Base-by-base conservation (phyloP, 2,797 vertebrate species). In the Hypotaenidia philippensis region DNA sequence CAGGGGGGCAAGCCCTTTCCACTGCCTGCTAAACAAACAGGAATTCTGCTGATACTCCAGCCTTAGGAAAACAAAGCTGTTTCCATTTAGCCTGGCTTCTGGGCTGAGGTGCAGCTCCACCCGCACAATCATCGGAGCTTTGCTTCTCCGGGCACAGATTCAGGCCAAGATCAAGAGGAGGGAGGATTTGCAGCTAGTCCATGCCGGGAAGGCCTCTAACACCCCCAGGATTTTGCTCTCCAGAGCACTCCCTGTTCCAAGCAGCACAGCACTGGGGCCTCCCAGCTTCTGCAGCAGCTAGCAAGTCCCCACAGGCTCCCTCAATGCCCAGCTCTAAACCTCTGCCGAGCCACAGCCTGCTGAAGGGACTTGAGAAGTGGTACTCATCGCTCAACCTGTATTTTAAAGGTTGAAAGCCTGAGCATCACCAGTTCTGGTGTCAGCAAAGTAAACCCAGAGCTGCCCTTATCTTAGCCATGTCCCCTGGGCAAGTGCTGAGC, bases 11-110 rank as follows among this genome's bases (percentile, higher is more conserved):
- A 92, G 38, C 45, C 55, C 85, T 72, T 88, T 59, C 83, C 52
- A 63, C 38, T 92, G 60, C 55, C 45, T 78, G 27, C 71, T 79
- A 96, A 90, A 95, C 83, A 78, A 96, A 74, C 70, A 93, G 36
- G 56, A 92, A 92, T 94, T 94, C 86, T 79, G 89, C 74, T 77
- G 88, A 83, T 96, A 77, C 45, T 95, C 85, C 77, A 92, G 88
- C 56, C 64, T 90, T 93, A 88, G 72, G 65, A 94, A 95, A 97
- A 96, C 83, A 95, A 94, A 97, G 95, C 74, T 89, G 88, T 97
- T 93, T 93, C 85, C 90, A 89, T 94, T 96, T 94, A 94, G 72
- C 92, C 90, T 8, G 1, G 83, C 86, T 96, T 95, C 40, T 63
- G 70, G 83, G 85, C 59, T n/a, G 91, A 96, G 72, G 63, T 85